Base-by-base conservation (phyloP, 2,888 invertebrate species). In the Cataglyphis rosenhaueri region DNA sequence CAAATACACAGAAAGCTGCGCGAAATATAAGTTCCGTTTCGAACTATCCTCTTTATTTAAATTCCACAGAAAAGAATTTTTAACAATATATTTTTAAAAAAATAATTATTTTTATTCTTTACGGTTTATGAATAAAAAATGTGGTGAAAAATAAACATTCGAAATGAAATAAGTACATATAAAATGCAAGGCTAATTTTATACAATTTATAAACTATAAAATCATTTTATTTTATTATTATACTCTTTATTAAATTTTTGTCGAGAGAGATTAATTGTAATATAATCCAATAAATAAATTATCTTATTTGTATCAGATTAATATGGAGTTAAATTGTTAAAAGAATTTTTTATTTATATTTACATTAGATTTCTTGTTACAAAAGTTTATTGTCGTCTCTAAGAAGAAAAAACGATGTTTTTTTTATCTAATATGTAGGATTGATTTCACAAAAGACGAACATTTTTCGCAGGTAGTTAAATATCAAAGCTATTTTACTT, bases 401-500 rank as follows among this genome's bases (percentile, higher is more conserved):
- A 21, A 32, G 0, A 8, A 2, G 9, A 3, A n/a, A 35, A 9
- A 9, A 0, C 15, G 0, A 2, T 29, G 10, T 25, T 18, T 18
- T 21, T 21, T 29, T 59, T 41, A 18, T 38, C 1, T 35, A 48
- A 48, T 48, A 5, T 0, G 5, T 57, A 21, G 3, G 3, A 35
- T 71, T 71, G 21, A 70, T 35, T 38, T 15, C 25, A 18, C 25
- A 25, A 57, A 21, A 10, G 18, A 55, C 1, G 5, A 35, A 57
- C 38, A 57, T 3, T 41, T 73, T 73, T 59, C 8, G 18, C 25
- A 71, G 29, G 15, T 29, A 73, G 8, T n/a, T 59, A 73, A 73
- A 59, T 41, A 41, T 73, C 41, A 73, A 73, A 59, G 71, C 5
- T 3, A 4, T 38, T 59, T 21, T 57, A 41, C 57, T 73, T n/a